phyloP scores from a whole-genome alignment of 1,140 invertebrate species.

The Anadara kagoshimensis region DNA sequence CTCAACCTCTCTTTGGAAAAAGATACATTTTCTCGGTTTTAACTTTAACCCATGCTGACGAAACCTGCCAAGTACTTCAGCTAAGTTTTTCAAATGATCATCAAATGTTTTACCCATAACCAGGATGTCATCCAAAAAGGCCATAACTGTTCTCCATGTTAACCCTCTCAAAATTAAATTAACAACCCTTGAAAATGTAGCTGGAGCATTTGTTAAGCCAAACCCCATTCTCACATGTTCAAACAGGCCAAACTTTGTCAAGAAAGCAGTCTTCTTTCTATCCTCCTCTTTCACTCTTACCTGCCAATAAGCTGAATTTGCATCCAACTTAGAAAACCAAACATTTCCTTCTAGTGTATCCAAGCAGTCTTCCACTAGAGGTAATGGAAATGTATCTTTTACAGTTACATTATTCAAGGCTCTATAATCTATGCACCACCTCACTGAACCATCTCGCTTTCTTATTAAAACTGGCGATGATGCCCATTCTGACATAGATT shows the following conservation, averaged over 20 bases:
- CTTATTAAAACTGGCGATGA: constrained; percentile 16
- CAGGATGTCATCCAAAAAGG: constrained; percentile 16
- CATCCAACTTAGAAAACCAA: constrained; percentile 6
- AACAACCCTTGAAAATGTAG: constrained; percentile 3
- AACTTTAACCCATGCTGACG: too few species aligned
- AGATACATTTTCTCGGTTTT: too few species aligned
- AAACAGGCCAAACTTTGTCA: constrained; percentile 38
- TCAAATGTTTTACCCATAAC: constrained; percentile 8
- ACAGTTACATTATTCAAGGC: constrained; percentile 20
- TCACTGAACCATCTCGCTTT: constrained; percentile 20
- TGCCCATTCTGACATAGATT: constrained; percentile 8
- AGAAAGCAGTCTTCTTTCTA: constrained; percentile 37
- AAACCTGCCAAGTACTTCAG: too few species aligned
- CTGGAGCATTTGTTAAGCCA: constrained; percentile 36
- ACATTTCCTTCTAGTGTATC: constrained; percentile 23
- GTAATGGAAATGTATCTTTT: constrained; percentile 29
- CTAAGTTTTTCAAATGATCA: too few species aligned
- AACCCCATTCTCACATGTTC: constrained; percentile 40
- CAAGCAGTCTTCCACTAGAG: constrained; percentile 31
- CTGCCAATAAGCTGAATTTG: constrained; percentile 31
- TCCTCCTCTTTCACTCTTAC: constrained; percentile 18
- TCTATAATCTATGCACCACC: constrained; percentile 33
- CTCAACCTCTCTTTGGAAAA: too few species aligned
- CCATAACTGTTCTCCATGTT: constrained; percentile 18
- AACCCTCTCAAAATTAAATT: constrained; percentile 8